Evolutionary conservation across 2,888 invertebrate species (phyloP), one percentile per base, ranked within the genome.

Genomic region (Parelbella ahira): DNA sequence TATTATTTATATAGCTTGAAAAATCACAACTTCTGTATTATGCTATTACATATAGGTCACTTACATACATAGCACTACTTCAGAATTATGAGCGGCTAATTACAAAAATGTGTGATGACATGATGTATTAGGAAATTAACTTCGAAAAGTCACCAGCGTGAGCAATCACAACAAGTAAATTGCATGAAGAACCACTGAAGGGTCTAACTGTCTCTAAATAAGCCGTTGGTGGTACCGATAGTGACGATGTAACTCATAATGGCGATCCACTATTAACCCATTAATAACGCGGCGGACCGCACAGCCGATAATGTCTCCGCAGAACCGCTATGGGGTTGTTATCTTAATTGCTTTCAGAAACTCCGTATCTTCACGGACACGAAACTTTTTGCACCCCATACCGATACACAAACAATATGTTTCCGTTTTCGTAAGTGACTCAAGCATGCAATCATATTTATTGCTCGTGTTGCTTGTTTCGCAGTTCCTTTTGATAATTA

Each of bases 331-430:
- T 67, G 58, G 60, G 63, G 66, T 62, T 58, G 64, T 73, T 74
- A 76, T 73, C 76, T 74, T 75, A 76, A 78, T 78, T 72, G 73
- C 66, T 63, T 64, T 57, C 56, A 56, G 62, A 61, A 64, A 65
- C 61, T 68, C 63, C 58, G 67, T 70, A 68, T 62, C 61, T 60
- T 50, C 38, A 41, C 49, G 53, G 51, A 49, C 37, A 20, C 12
- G 19, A 42, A 59, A 53, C 50, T 65, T 63, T 62, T 60, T 59
- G 50, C 51, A 46, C 33, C 46, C 44, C 34, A 36, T 39, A 37
- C 33, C 32, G 33, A 44, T 20, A 43, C 45, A 38, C 39, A 38
- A 47, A 47, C 45, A 45, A 45, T 34, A 37, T 36, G 36, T 24
- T 36, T 36, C 25, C 25, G 24, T 34, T 15, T 0, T 1, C 3